Percentiles rank a stretch among this genome's conserved stretches.
Evolutionary conservation across 2,797 vertebrate genomes (phyloP).

Genomic region (Rhynchotus rufescens): DNA sequence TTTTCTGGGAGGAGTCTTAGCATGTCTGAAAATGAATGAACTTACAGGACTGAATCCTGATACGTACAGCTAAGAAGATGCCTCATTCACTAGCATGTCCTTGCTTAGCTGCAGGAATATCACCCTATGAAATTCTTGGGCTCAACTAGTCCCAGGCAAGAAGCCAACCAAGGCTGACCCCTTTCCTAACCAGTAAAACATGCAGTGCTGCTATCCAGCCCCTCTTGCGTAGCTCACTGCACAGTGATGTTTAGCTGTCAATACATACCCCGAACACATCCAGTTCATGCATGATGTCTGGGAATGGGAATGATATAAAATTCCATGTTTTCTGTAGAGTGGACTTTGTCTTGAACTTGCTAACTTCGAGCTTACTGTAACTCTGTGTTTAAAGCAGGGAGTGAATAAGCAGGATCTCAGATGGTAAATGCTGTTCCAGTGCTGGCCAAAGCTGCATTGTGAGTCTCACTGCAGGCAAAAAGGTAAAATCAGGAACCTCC

Average conservation of each 20-base stretch:
- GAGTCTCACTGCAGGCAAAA: not conserved
- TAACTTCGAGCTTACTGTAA: not conserved
- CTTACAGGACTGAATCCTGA: not conserved
- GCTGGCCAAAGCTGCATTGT: not conserved
- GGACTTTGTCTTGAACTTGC: not conserved
- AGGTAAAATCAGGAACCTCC: accelerated
- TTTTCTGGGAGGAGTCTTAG: not conserved
- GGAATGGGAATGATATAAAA: not conserved
- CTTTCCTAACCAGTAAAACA: not conserved
- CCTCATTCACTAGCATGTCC: not conserved
- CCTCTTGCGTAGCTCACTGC: not conserved
- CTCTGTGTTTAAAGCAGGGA: not conserved
- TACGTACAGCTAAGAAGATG: not conserved
- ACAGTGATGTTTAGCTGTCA: not conserved
- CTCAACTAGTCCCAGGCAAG: not conserved
- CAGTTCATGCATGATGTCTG: not conserved
- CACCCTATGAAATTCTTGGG: not conserved
- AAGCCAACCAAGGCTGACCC: not conserved
- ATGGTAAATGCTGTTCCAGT: not conserved
- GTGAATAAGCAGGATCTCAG: not conserved
- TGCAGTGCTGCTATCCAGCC: not conserved
- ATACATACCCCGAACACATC: not conserved
- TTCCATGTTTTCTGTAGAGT: not conserved
- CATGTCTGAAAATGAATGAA: not conserved
- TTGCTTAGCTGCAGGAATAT: not conserved